Evolutionary conservation across 2,888 invertebrate species (phyloP), one percentile per base, ranked within the genome.

Genomic region (Peribatodes rhomboidaria): DNA sequence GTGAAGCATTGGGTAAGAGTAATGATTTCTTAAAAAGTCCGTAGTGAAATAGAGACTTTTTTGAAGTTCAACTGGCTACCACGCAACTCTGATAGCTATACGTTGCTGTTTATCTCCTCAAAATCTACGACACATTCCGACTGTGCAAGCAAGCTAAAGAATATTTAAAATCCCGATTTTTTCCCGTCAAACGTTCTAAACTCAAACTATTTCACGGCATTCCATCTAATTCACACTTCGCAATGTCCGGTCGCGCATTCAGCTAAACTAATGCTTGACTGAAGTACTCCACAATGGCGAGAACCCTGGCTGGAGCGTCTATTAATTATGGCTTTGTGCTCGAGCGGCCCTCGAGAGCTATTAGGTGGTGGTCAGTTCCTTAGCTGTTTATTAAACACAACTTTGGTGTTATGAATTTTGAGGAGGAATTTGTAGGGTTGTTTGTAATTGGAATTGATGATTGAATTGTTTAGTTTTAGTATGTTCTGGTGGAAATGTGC

Each of bases 271-370:
- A 52, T 61, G 31, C 62, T 53, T 47, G 55, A 56, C 53, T 56
- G 53, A 31, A 66, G 59, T n/a, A 27, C 44, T 11, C 27, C 68
- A 70, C 66, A 70, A 70, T 68, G 80, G 79, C 82, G 80, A 82
- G 84, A 85, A 83, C 87, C 87, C 83, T 79, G 86, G 84, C 86
- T 87, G 85, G 84, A 90, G 90, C 84, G 86, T 89, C 92, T 91
- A 92, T 92, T 92, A 92, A 92, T 92, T 91, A 92, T 89, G 88
- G 86, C 88, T 89, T 90, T 92, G 91, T 92, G 79, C 81, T 73
- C 72, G 83, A 85, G 82, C 85, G 85, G 79, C 80, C 86, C 87
- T 85, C 78, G 90, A 88, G 87, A 79, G 78, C 88, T 85, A 87
- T 92, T 91, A 92, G 87, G 86, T 80, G 83, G 76, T 87, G 90